Conservation (phyloP, 2,797 vertebrate species). For the Spea hammondii region DNA sequence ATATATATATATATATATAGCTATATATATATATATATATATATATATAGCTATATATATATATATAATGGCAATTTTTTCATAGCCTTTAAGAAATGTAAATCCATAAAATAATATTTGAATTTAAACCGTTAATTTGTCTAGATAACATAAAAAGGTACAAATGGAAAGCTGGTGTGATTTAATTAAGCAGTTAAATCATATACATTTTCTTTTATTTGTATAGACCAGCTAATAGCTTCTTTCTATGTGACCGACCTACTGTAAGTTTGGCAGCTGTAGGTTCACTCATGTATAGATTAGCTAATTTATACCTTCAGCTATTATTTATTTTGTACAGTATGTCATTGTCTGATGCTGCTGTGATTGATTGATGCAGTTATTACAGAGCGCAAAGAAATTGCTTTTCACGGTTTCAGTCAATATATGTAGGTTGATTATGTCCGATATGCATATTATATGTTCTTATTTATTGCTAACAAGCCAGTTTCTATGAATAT, state of each 20-base stretch:
- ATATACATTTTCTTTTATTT: neutral
- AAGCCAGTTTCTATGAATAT: conserved; percentile 37
- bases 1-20: no score
- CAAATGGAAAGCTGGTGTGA: neutral
- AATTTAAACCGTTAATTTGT: no score
- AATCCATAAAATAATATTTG: no score
- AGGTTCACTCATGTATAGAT: neutral
- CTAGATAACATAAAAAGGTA: no score
- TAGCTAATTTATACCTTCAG: conserved; percentile 10
- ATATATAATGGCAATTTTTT: no score
- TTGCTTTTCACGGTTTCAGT: conserved; percentile 40
- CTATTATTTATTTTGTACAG: conserved; percentile 4
- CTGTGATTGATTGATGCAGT: conserved; percentile 36
- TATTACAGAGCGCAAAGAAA: conserved; percentile 37
- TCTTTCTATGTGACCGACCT: neutral
- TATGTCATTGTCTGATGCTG: conserved; percentile 23
- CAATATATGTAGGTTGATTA: conserved; percentile 45
- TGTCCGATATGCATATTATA: conserved; percentile 44
- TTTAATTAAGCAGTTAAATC: neutral
- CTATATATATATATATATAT: no score
- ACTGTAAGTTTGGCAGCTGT: neutral
- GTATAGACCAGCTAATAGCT: neutral
- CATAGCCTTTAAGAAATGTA: no score
- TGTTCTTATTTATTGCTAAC: conserved; percentile 33
- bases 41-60: no score